Evolutionary conservation across 1,140 invertebrate genomes (phyloP), one percentile per base, ranked within the genome.

Genomic region (Drosophila triauraria): DNA sequence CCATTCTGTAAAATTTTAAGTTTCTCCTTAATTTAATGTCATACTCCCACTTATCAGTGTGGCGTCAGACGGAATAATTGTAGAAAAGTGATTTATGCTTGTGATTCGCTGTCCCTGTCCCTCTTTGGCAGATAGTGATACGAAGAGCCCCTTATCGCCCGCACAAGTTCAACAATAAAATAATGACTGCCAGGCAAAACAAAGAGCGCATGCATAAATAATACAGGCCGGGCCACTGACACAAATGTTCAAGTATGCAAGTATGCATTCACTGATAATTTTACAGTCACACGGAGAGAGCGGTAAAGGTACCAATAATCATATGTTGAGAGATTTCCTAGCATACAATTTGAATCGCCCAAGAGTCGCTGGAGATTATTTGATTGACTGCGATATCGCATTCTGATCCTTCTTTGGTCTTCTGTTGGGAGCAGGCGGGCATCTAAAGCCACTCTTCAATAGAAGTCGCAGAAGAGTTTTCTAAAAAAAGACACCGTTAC

Each of bases 141-240:
- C 44, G 27, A 6, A 27, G 53, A 48, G 67, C 17, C 47, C 48
- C 71, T 75, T 75, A 75, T 75, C 71, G 58, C 71, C 71, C 54
- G 68, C 70, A 72, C 67, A 51, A 75, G 27, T 75, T 54, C 71
- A 76, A 75, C 51, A 75, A 75, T 47, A 76, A 75, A 56, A 35
- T 72, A 56, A 80, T 59, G 59, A 80, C 67, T 54, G 43, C 23
- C 64, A 62, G 51, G 70, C 78, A 78, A 86, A 86, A 86, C 82
- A 86, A 86, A 47, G 71, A 75, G 42, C 46, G 46, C 56, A 74
- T 75, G 71, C 71, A 75, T 74, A 75, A 74, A 75, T 74, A 62
- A 70, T 32, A 62, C 32, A 60, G 42, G 43, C 38, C 40, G 47
- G 23, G 42, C 42, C 35, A 58, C 17, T 40, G 38, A 53, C 38